Conservation (phyloP, 1,140 invertebrate species). For the Delia radicum region DNA sequence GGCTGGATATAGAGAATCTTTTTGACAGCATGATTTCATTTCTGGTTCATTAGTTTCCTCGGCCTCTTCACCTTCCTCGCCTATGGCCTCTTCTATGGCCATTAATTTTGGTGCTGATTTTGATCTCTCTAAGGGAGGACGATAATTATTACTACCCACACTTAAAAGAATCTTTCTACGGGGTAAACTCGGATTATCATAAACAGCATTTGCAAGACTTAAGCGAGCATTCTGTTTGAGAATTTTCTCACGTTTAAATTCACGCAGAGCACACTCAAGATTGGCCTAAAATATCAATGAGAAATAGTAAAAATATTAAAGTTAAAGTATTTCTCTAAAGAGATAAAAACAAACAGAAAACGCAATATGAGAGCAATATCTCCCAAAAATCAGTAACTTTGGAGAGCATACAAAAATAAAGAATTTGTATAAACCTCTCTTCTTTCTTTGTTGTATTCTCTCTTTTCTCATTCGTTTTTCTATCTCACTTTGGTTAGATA, state of each 20-base stretch:
- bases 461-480: too few species aligned
- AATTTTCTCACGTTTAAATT: constrained; percentile 93
- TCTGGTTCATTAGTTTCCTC: constrained; percentile 55
- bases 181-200: constrained; percentile 81
- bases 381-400: too few species aligned
- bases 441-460: too few species aligned
- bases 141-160: constrained; percentile 77
- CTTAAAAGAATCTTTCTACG: constrained; percentile 76
- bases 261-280: constrained; percentile 81
- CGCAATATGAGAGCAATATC: too few species aligned
- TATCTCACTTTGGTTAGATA: too few species aligned
- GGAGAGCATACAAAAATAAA: too few species aligned
- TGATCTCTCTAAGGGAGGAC: constrained; percentile 89
- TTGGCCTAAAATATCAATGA: constrained; percentile 56
- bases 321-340: background rate
- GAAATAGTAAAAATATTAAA: background rate
- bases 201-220: constrained; percentile 83
- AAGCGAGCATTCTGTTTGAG: constrained; percentile 90
- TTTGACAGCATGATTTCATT: constrained; percentile 53
- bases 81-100: constrained; percentile 89
- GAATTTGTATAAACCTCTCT: too few species aligned
- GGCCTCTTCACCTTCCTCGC: constrained; percentile 72
- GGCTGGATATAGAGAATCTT: constrained; percentile 56
- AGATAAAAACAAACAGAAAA: background rate
- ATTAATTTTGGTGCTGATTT: constrained; percentile 94